Conservation (phyloP, 2,113 vertebrate species). For the Xiphophorus couchianus region DNA sequence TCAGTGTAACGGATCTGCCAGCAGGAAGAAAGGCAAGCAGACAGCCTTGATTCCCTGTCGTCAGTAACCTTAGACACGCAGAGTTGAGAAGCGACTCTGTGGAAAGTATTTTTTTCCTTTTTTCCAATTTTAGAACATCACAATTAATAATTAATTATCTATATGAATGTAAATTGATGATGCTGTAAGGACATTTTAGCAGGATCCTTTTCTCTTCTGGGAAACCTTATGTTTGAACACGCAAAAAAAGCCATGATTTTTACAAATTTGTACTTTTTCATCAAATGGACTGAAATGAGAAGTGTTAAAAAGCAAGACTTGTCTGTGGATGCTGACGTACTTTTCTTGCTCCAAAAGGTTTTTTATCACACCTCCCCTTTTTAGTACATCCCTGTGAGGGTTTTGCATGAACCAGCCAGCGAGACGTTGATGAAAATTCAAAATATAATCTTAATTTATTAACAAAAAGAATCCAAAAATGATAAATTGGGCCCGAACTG, state of each 20-base stretch:
- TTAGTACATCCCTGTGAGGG: not conserved
- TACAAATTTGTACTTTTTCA: not conserved
- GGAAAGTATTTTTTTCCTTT: not conserved
- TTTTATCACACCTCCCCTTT: constrained; percentile 8
- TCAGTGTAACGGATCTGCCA: constrained; percentile 61
- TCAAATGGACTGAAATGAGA: constrained; percentile 5
- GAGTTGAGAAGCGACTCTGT: not conserved
- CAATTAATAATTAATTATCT: not conserved
- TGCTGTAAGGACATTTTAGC: not conserved
- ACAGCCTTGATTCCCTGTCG: constrained; percentile 16
- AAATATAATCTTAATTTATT: too few species aligned
- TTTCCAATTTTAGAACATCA: not conserved
- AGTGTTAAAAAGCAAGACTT: not conserved
- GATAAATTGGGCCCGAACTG: too few species aligned
- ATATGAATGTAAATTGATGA: not conserved
- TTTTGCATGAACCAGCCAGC: too few species aligned
- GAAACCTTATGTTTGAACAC: not conserved
- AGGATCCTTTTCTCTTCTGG: not conserved
- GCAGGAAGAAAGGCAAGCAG: constrained; percentile 52
- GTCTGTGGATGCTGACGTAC: not conserved
- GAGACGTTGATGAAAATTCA: too few species aligned
- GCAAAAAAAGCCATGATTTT: not conserved
- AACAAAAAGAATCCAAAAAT: too few species aligned
- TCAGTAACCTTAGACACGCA: constrained; percentile 14
- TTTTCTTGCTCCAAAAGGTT: constrained; percentile 7